Evolutionary conservation across 2,797 vertebrate genomes (phyloP), one percentile per base, ranked within the genome.

Genomic region (Mycteria americana): DNA sequence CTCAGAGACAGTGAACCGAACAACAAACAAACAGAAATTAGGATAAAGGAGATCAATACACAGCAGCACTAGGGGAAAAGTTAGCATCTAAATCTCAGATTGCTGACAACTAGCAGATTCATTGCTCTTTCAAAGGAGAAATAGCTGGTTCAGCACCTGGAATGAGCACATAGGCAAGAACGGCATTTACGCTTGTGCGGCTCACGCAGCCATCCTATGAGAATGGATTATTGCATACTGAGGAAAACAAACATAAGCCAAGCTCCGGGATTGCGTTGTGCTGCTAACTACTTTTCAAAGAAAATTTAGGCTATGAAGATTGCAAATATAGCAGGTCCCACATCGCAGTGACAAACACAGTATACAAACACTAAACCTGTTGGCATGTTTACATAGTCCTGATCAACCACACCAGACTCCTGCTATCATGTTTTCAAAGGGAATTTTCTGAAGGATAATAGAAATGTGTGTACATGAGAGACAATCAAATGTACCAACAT

Each of bases 11-110:
- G 88, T 56, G 95, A 95, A 94, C 35, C 1, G 24, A 97, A 91
- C 79, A 96, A 93, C 89, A 96, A 95, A 97, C 87, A 97, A 96
- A 96, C 78, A 94, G 95, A 92, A 95, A 96, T 93, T 50, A 62
- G 82, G 96, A 95, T 96, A 96, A 96, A 97, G 90, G 25, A 78
- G 89, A 97, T 95, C 95, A 87, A 91, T 96, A 50, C 25, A 35
- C 41, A 93, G 87, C 68, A 74, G 73, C 17, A 50, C 78, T 74
- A 85, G 93, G 88, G 82, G 72, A 69, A 96, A 95, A 95, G 76
- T 95, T 97, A 94, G 84, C 39, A 59, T 95, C 88, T 97, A 95
- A 96, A 90, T 92, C 83, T 89, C 74, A 64, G 87, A 51, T 56
- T 91, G 89, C 91, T 97, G 97, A 97, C 92, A 75, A 63, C 59